Evolutionary conservation across 1,140 invertebrate species (phyloP), one percentile per base, ranked within the genome.

Genomic region (Calliphora vicina): DNA sequence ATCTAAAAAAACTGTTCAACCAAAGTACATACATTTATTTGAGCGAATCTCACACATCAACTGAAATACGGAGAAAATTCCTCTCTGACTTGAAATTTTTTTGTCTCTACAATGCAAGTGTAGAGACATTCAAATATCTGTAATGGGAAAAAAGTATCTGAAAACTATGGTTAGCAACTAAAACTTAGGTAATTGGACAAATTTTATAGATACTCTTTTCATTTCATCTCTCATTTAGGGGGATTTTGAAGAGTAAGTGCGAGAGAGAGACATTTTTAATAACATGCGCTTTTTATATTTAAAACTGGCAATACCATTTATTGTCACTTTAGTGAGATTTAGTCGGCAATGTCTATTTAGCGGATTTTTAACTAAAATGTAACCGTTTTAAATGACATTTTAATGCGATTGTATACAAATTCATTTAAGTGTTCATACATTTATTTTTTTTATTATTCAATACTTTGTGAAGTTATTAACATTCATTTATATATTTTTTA

Each of bases 131-230:
- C 12, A 50, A 50, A 50, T 50, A 50, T 50, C 45, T 50, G 6
- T 67, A 78, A 35, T 35, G 35, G 1, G 35, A 35, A 25, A 78
- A 73, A 27, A 78, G 35, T 78, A 78, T 78, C 74, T 78, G 25
- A 78, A 78, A 78, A 78, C 35, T 78, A 78, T 78, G 74, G 74
- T 78, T 78, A 78, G 74, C 74, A 78, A 78, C 74, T 43, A 78
- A 78, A 78, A 78, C n/a, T 23, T 23, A 67, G 61, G 61, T 67
- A 67, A 23, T 67, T 67, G 50, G n/a, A 76, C 15, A 9, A 76
- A 76, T 20, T 76, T n/a, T 35, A 15, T 20, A 78, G 35, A 43
- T 78, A 78, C 74, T 45, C 61, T 67, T 15, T 17, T 57, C n/a
- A 57, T 17, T 35, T 35, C 4, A 25, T 67, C 23, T 67, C 20